phyloP scores from a whole-genome alignment of 2,113 vertebrate species.

The Sorex araneus region DNA sequence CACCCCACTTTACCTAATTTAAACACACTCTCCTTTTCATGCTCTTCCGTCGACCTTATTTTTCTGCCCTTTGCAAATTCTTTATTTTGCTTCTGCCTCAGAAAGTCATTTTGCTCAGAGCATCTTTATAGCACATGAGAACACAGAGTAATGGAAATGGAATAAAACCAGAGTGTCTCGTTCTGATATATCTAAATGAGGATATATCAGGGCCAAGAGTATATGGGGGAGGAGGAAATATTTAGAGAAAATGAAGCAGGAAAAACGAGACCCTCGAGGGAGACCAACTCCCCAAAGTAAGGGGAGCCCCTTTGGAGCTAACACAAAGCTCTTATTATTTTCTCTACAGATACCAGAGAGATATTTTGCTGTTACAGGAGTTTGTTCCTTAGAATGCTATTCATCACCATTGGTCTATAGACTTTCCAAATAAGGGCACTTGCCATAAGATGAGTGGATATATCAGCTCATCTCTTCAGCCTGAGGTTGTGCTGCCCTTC shows the following conservation, averaged over 20 bases:
- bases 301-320: not conserved
- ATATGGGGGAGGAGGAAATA: not conserved
- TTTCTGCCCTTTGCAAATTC: not conserved
- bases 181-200: not conserved
- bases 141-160: not conserved
- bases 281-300: not conserved
- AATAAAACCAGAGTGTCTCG: not conserved
- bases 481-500: slow-evolving; percentile 67
- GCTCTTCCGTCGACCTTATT: not conserved
- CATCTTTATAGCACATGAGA: slow-evolving; percentile 29
- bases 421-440: not conserved
- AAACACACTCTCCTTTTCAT: slow-evolving; percentile 48
- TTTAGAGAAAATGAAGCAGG: not conserved
- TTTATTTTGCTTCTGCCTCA: slow-evolving; percentile 39
- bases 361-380: not conserved
- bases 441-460: slow-evolving; percentile 18
- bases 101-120: slow-evolving; percentile 42
- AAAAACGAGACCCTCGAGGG: not conserved
- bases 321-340: not conserved
- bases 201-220: not conserved
- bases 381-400: not conserved
- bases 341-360: slow-evolving; percentile 11
- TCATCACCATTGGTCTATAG: not conserved
- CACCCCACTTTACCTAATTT: not conserved
- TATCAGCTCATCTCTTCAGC: slow-evolving; percentile 42